Evolutionary conservation across 2,797 vertebrate genomes (phyloP), one percentile per base, ranked within the genome.

Genomic region (Pogonophryne albipinna): DNA sequence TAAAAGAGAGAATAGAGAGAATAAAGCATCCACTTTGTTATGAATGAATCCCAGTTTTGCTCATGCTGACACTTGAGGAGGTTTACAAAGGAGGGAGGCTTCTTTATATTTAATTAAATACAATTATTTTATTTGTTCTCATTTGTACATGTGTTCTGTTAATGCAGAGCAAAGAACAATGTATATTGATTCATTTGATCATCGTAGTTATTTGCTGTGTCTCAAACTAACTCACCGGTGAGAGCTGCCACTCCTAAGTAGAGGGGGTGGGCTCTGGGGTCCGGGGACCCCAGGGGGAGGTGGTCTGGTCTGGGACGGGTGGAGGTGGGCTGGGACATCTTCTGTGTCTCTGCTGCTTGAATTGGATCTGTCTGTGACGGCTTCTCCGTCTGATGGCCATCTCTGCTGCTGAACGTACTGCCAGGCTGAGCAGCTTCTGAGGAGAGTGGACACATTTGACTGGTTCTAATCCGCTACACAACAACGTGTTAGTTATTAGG

Each of bases 181-280:
- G 2, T 47, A 23, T 8, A 3, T 6, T 3, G 4, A 45, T 10
- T 52, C 11, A 52, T 23, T 23, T 8, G 44, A 38, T 15, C 15
- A 9, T 27, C 6, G 15, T 46, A 5, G 19, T 20, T 49, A 38
- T 58, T 34, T 6, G 8, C 1, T 20, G 31, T 7, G 34, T 57
- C 34, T 51, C 15, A 52, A 19, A 15, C n/a, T 16, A 42, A 61
- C 5, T 14, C 46, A 97, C 98, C 98, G 95, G 97, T 97, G 67
- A 98, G 94, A 84, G 94, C 95, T 23, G 94, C 87, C 12, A 97
- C 86, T 90, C 96, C 93, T 0, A 95, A 95, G 86, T 85, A 91
- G 45, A 98, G 76, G 14, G 97, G 92, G 83, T 94, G 90, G 45
- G 83, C 84, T 68, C 82, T 74, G 53, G 96, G 93, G 79, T 94